These are phyloP conservation scores for Cyprinodon diabolis DNA, from an alignment of 2,797 vertebrate species.

Conservation along the genomic window DNA sequence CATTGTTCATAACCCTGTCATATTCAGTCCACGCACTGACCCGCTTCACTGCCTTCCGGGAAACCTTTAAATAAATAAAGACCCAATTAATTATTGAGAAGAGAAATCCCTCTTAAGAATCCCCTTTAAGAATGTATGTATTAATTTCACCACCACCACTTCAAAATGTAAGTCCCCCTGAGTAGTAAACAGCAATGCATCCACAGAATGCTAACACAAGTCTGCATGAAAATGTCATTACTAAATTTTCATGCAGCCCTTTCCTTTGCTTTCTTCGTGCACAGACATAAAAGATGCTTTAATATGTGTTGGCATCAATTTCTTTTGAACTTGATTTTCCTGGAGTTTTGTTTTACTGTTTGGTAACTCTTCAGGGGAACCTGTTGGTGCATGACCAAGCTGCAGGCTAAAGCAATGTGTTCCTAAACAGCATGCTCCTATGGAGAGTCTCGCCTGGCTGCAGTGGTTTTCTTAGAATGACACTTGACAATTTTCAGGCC, in stretches of 20 bases:
- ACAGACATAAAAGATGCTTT: constrained; percentile 3
- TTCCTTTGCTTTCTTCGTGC: constrained; percentile 6
- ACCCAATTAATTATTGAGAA: constrained; percentile 5
- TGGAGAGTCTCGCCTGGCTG: constrained; percentile 52
- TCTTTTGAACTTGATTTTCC: constrained; percentile 37
- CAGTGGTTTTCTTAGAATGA: constrained; percentile 44
- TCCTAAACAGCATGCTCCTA: constrained; percentile 68
- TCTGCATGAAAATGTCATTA: constrained; percentile 30
- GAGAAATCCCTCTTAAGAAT: constrained; percentile 1
- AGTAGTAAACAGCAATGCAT: not conserved
- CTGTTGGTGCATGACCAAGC: constrained; percentile 65
- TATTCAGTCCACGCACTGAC: constrained; percentile 15
- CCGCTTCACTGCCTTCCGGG: constrained; percentile 6
- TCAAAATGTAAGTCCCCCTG: not conserved
- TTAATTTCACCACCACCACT: not conserved
- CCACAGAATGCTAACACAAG: constrained; percentile 19
- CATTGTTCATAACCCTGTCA: not conserved
- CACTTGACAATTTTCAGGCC: constrained; percentile 40
- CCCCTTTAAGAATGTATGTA: not conserved
- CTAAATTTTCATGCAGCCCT: constrained; percentile 23
- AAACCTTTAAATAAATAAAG: constrained; percentile 27
- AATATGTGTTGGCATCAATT: constrained; percentile 16
- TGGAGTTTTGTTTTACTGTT: constrained; percentile 55
- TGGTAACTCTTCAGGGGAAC: constrained; percentile 57
- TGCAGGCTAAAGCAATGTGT: constrained; percentile 68